These are phyloP conservation scores for Cheirogaleus medius DNA, from an alignment of 2,113 vertebrate species.

Conservation along the genomic window DNA sequence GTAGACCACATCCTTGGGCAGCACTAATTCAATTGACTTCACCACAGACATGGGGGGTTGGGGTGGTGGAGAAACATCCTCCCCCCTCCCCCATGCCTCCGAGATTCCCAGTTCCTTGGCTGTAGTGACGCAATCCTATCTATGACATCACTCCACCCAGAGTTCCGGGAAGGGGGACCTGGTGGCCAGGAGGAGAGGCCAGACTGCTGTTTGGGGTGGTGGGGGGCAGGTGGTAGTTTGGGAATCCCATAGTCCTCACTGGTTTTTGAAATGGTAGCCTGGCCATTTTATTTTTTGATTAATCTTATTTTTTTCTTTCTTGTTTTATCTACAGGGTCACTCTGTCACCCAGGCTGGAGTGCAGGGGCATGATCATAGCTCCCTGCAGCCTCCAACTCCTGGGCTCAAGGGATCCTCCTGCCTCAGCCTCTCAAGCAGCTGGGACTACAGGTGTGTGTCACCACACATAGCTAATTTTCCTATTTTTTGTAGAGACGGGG, in stretches of 20 bases:
- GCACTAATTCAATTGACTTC: constrained; percentile 70
- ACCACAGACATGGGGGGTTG: constrained; percentile 69
- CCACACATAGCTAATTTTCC: not conserved
- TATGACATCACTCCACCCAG: constrained; percentile 70
- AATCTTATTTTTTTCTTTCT: too few relatives aligned
- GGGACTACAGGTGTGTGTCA: not conserved
- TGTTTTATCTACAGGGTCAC: too few relatives aligned
- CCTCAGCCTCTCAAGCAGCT: not conserved
- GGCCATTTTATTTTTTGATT: too few relatives aligned
- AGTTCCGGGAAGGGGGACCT: constrained; percentile 22
- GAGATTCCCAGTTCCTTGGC: not conserved
- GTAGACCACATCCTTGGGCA: constrained; percentile 73
- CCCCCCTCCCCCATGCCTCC: not conserved
- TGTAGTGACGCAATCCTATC: constrained; percentile 34
- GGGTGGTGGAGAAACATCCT: not conserved
- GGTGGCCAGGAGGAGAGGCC: not conserved
- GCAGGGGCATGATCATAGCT: not conserved
- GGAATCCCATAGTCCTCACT: not conserved
- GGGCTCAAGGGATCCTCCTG: not conserved
- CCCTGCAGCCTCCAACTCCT: not conserved
- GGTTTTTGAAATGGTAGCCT: not conserved
- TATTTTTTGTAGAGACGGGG: too few relatives aligned
- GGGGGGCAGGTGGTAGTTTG: not conserved
- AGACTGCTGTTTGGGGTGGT: not conserved
- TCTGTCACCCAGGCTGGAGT: not conserved